Evolutionary conservation across 92 coral and sea anemone species (phyloP).

Genomic region (Chrysogorgia sp.): DNA sequence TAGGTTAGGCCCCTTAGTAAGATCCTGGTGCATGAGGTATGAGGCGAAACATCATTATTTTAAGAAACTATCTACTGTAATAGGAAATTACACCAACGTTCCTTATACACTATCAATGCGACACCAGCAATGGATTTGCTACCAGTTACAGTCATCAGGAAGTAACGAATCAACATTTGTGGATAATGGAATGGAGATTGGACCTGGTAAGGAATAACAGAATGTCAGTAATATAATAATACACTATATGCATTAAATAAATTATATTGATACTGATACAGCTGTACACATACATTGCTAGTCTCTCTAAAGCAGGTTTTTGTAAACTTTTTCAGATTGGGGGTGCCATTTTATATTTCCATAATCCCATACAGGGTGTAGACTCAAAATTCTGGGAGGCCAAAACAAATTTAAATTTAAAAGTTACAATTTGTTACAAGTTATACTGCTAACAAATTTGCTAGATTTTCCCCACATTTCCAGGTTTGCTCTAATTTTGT

Average conservation of each 20-base stretch:
- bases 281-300: neutral
- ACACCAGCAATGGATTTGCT: too few relatives aligned
- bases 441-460: too few relatives aligned
- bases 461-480: too few relatives aligned
- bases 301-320: neutral
- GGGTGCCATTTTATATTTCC: too few relatives aligned
- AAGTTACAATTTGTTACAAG: too few relatives aligned
- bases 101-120: too few relatives aligned
- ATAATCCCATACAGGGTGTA: too few relatives aligned
- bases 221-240: neutral
- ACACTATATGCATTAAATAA: neutral
- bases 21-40: conserved; percentile 66
- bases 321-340: neutral
- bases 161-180: conserved; percentile 40
- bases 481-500: too few relatives aligned
- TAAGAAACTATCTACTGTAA: conserved; percentile 44
- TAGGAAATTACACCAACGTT: conserved; percentile 60
- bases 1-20: conserved; percentile 62
- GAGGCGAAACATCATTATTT: conserved; percentile 63
- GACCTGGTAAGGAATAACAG: conserved; percentile 60
- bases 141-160: conserved; percentile 44
- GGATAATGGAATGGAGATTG: conserved; percentile 56
- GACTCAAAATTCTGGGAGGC: too few relatives aligned
- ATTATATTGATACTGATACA: too few relatives aligned
- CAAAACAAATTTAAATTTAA: too few relatives aligned